Evolutionary conservation across 2,797 vertebrate species (phyloP).

Genomic region (Platalea minor): DNA sequence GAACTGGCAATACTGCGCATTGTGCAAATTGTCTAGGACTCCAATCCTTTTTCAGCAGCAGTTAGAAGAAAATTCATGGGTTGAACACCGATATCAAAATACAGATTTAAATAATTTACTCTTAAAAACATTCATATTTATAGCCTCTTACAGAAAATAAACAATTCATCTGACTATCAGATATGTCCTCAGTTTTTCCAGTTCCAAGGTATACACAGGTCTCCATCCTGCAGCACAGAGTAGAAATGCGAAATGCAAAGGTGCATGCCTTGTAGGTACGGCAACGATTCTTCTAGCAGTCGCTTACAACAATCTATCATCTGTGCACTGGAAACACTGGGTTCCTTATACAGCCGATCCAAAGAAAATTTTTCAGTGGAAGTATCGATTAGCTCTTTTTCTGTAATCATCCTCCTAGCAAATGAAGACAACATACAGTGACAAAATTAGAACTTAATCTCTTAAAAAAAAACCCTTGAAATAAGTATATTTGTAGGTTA

Average conservation of each 20-base stretch:
- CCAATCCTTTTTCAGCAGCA: slow-evolving; percentile 39
- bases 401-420: slow-evolving; percentile 83
- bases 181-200: slow-evolving; percentile 83
- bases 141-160: slow-evolving; percentile 55
- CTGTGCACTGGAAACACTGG: slow-evolving; percentile 85
- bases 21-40: slow-evolving; percentile 37
- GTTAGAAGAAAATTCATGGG: slow-evolving; percentile 4
- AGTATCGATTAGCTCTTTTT: slow-evolving; percentile 75
- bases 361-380: slow-evolving; percentile 82
- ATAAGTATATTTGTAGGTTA: neutral
- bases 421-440: neutral
- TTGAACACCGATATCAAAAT: slow-evolving; percentile 53
- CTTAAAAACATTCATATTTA: slow-evolving; percentile 42
- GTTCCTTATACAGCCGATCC: slow-evolving; percentile 86
- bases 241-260: slow-evolving; percentile 91
- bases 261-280: slow-evolving; percentile 84
- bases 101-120: slow-evolving; percentile 65
- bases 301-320: slow-evolving; percentile 90
- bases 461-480: neutral
- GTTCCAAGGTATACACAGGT: slow-evolving; percentile 95
- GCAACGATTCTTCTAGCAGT: slow-evolving; percentile 79
- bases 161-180: slow-evolving; percentile 43
- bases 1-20: neutral
- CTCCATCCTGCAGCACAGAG: slow-evolving; percentile 94
- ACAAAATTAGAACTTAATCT: neutral